A percentile compares a stretch with the other conserved stretches of the same genome.
Conservation (phyloP, 2,888 invertebrate species). For the Cheilosia scutellata region DNA sequence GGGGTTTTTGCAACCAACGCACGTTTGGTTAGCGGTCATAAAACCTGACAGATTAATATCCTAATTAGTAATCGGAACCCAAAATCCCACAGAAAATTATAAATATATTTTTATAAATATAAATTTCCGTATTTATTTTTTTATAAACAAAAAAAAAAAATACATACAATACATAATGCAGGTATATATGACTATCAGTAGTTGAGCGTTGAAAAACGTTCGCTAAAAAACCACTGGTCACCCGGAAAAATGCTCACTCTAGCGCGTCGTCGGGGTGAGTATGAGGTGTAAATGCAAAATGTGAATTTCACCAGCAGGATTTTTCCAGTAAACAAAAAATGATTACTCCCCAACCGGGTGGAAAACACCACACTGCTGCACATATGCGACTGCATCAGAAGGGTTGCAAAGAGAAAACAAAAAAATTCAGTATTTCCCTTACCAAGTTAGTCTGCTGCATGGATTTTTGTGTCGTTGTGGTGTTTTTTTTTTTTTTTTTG, state of each 20-base stretch:
- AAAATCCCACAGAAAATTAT: slow-evolving; percentile 63
- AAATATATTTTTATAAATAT: slow-evolving; percentile 43
- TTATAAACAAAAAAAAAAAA: slow-evolving; percentile 2
- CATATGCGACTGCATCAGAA: slow-evolving; percentile 68
- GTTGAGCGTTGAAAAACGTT: slow-evolving; percentile 25
- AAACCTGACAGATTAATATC: slow-evolving; percentile 77
- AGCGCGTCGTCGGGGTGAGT: slow-evolving; percentile 10
- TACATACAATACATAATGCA: not conserved
- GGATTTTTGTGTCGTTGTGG: slow-evolving; percentile 46
- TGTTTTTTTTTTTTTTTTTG: slow-evolving; percentile 17
- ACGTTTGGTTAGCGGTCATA: slow-evolving; percentile 71
- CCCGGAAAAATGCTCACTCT: slow-evolving; percentile 24
- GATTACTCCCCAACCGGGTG: not conserved
- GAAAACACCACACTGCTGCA: slow-evolving; percentile 33
- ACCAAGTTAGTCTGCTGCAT: slow-evolving; percentile 58
- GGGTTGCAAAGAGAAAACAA: slow-evolving; percentile 45
- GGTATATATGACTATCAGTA: slow-evolving; percentile 30
- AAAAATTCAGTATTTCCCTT: slow-evolving; percentile 34
- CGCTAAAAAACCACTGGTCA: slow-evolving; percentile 40
- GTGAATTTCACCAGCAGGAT: slow-evolving; percentile 58
- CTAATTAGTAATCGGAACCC: slow-evolving; percentile 76
- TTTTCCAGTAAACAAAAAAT: slow-evolving; percentile 31
- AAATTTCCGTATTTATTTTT: slow-evolving; percentile 13
- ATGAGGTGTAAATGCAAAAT: slow-evolving; percentile 63
- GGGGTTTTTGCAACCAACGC: slow-evolving; percentile 46